phyloP scores from a whole-genome alignment of 2,113 vertebrate genomes.

The Thryonomys swinderianus region DNA sequence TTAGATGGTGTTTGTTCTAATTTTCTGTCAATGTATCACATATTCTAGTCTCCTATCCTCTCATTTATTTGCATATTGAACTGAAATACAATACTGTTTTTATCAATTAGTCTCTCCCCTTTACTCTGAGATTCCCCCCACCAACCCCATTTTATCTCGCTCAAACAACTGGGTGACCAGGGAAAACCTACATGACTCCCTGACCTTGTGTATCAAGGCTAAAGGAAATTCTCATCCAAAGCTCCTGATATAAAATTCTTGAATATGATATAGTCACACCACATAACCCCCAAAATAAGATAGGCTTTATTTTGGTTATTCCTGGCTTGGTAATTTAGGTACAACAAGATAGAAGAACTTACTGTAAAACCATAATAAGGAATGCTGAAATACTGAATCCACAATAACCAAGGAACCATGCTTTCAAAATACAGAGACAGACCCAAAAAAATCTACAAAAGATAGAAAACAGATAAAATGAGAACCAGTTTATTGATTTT shows the following conservation, averaged over 20 bases:
- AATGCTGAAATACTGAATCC: constrained; percentile 95
- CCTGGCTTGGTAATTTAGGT: background rate
- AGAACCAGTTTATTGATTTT: background rate
- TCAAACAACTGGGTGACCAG: background rate
- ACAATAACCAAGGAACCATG: constrained; percentile 88
- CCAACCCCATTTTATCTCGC: background rate
- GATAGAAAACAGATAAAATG: background rate
- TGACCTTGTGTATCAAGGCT: background rate
- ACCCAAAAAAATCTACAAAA: constrained; percentile 87
- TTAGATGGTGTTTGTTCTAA: background rate
- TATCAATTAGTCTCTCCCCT: background rate
- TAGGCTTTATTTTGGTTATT: background rate
- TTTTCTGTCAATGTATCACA: background rate
- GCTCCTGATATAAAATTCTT: background rate
- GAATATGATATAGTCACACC: background rate
- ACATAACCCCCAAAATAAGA: background rate
- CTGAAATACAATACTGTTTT: background rate
- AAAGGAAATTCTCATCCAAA: background rate
- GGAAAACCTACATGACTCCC: background rate
- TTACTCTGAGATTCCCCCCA: background rate
- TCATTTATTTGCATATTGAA: background rate
- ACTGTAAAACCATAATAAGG: constrained; percentile 93
- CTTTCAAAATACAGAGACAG: background rate
- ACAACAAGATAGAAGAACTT: constrained; percentile 75
- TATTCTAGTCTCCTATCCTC: background rate